Conservation (phyloP, 2,888 invertebrate species). For the Eilema depressum region DNA sequence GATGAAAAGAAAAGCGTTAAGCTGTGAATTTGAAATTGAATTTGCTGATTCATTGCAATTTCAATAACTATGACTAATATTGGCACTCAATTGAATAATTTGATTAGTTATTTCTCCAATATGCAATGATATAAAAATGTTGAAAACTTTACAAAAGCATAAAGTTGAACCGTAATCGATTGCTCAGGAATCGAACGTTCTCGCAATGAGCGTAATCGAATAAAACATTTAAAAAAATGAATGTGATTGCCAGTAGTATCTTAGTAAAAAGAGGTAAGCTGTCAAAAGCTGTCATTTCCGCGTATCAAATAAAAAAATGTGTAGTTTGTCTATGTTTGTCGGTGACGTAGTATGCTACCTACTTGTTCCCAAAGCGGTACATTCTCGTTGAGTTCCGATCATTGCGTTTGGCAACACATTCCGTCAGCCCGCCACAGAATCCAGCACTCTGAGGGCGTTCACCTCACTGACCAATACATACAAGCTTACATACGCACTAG, state of each 20-base stretch:
- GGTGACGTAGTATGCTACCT: conserved; percentile 53
- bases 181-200: conserved; percentile 11
- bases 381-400: conserved; percentile 77
- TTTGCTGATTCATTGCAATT: neutral
- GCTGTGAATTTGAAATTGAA: too few species aligned
- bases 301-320: conserved; percentile 33
- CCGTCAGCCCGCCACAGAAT: conserved; percentile 74
- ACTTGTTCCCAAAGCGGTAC: conserved; percentile 68
- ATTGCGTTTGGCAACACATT: conserved; percentile 84
- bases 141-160: neutral
- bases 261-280: conserved; percentile 34
- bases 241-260: conserved; percentile 9
- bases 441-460: conserved; percentile 74
- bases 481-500: conserved; percentile 43
- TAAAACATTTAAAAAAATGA: conserved; percentile 16
- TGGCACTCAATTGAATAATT: neutral
- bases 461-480: conserved; percentile 67
- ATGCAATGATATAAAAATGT: neutral
- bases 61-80: neutral
- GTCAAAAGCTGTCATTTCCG: conserved; percentile 43
- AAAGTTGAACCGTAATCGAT: neutral
- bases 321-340: conserved; percentile 27
- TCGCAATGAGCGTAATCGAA: conserved; percentile 12
- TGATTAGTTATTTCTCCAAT: neutral
- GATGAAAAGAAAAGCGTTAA: neutral